Evolutionary conservation across 2,113 vertebrate species (phyloP), one percentile per base, ranked within the genome.

Genomic region (Gasterosteus aculeatus): DNA sequence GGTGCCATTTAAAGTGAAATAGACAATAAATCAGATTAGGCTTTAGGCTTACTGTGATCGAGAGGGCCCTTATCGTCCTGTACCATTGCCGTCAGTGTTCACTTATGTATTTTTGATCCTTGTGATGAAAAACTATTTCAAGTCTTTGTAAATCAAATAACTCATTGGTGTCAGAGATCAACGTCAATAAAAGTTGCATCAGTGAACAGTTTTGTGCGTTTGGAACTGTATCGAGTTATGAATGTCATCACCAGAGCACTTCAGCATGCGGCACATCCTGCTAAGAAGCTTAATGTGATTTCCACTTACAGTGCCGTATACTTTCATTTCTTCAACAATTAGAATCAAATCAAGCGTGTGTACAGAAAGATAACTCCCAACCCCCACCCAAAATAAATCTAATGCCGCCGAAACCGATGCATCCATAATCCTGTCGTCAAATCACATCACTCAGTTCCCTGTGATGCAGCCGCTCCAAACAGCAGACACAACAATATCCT

Each of bases 391-490:
- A 35, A 51, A 14, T 22, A 61, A 39, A 5, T 11, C 1, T 31
- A 18, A 18, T 46, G 65, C 73, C 35, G 58, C 72, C 74, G 71
- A 72, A 33, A 60, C 15, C 10, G 0, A 63, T 62, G 64, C 59
- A 59, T 16, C 66, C 19, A 19, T 65, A 75, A 76, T 75, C 68
- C 54, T 72, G 64, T 29, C 7, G 63, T 53, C 22, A 7, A 66
- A 62, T 77, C 78, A 33, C 67, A 78, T 78, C 68, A n/a, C 22
- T 38, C 42, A 15, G 15, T 11, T 49, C 56, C 22, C 62, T 42
- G 54, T 75, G 80, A 69, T 78, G 82, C n/a, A 18, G 65, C 61
- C 62, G 26, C 72, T 62, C 68, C 58, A 59, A 73, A 73, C 77
- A 66, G 59, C 77, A 68, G 5, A 72, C 33, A 56, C 53, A n/a